Base-by-base conservation (phyloP, 2,113 vertebrate species). In the Rhizomys pruinosus region DNA sequence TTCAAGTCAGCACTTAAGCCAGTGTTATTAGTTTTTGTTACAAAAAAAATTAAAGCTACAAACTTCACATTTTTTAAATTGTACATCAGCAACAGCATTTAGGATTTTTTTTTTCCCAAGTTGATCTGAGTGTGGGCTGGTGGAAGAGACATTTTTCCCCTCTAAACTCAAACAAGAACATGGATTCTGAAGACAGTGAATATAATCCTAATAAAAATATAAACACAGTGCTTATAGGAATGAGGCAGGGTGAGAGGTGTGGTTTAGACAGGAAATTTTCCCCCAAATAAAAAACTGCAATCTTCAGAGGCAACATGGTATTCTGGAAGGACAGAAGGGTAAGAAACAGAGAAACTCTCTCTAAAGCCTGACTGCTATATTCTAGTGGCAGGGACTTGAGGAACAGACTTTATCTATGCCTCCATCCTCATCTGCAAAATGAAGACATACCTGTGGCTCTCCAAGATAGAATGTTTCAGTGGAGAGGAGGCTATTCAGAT, bases 41-140 rank as follows among this genome's bases (percentile, higher is more conserved):
- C 97, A 98, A 98, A 98, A 98, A 98, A 97, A 97, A 92, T 98
- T 98, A 98, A 98, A 98, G 97, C 98, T 98, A 98, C 96, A 96
- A 98, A 98, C 86, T 98, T 98, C 98, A 98, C 98, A 98, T 98
- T 98, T 79, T 95, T 96, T 64, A 89, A 94, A 90, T 37, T 96
- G 95, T 96, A 96, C 87, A 82, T 95, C 57, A 93, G 81, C 81
- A 95, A 96, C 71, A 96, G 88, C 82, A 93, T 94, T 89, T 91
- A 92, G 91, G 87, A 68, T 87, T 78, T 80, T 84, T 57, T 76
- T 69, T 71, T 16, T 13, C 42, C 88, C 81, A 96, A 96, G 94
- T 94, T 97, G 95, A 86, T 94, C 92, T 17, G 5, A 96, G 95
- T 94, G 81, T 82, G 95, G 95, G 95, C 93, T 96, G 96, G 96